Percentiles rank a stretch among this genome's conserved stretches.
phyloP scores from a whole-genome alignment of 2,797 vertebrate species.

The Poeciliopsis turneri region DNA sequence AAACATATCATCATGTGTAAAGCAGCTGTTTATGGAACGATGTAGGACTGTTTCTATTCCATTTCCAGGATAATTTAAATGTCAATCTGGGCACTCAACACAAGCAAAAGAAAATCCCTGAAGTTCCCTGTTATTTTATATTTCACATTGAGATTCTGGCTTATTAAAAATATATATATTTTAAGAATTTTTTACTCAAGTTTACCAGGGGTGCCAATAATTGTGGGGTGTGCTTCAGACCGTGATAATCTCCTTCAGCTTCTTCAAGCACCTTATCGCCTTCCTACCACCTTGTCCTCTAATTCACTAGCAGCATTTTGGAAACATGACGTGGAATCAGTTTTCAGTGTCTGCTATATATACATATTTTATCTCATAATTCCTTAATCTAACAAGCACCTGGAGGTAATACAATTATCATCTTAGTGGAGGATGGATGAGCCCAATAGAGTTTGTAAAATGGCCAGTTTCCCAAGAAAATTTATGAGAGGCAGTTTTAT shows the following conservation, averaged over 20 bases:
- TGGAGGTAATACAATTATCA: not conserved
- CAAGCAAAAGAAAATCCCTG: not conserved
- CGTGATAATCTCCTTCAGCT: not conserved
- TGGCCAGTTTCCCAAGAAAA: not conserved
- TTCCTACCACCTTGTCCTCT: constrained; percentile 36
- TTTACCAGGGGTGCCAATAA: not conserved
- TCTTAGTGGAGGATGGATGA: not conserved
- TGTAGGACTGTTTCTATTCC: not conserved
- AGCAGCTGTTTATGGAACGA: not conserved
- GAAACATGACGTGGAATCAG: constrained; percentile 27
- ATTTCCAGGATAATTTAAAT: not conserved
- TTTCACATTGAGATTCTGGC: not conserved
- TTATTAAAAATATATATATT: not conserved
- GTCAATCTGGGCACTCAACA: not conserved
- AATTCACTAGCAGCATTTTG: constrained; percentile 31
- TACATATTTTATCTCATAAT: not conserved
- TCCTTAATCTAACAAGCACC: not conserved
- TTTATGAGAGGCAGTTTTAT: constrained; percentile 13
- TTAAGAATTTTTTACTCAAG: not conserved
- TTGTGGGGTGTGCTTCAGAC: not conserved
- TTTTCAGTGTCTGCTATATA: not conserved
- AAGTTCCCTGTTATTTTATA: not conserved
- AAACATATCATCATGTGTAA: not conserved
- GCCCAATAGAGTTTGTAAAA: not conserved
- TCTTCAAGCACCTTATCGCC: constrained; percentile 24